These are phyloP conservation scores for Euphydryas editha DNA, from an alignment of 2,888 invertebrate genomes.

Conservation along the genomic window DNA sequence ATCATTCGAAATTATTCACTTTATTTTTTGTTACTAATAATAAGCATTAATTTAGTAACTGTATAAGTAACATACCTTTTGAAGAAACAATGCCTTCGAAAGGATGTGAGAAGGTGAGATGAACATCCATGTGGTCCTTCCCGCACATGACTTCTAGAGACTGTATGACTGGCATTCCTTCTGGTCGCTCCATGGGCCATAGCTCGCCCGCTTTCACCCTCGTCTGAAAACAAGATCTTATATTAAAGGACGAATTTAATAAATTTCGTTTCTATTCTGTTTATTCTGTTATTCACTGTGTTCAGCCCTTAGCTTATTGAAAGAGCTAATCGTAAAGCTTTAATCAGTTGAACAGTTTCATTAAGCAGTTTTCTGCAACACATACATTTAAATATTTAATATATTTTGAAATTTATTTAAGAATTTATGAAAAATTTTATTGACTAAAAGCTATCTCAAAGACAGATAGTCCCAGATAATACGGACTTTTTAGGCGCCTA, in stretches of 20 bases:
- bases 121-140: conserved; percentile 97
- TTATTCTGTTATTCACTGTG: too few relatives aligned
- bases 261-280: too few relatives aligned
- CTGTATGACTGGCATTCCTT: conserved; percentile 95
- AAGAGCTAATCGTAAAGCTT: too few relatives aligned
- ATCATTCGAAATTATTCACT: too few relatives aligned
- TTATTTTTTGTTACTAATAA: too few relatives aligned
- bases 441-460: background rate
- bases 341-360: too few relatives aligned
- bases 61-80: conserved; percentile 83
- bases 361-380: too few relatives aligned
- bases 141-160: conserved; percentile 97
- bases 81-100: conserved; percentile 97
- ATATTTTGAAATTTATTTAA: too few relatives aligned
- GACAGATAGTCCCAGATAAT: background rate
- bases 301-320: too few relatives aligned
- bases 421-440: background rate
- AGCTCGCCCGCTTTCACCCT: conserved; percentile 86
- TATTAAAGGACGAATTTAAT: background rate
- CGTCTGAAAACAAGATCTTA: conserved; percentile 57
- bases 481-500: background rate
- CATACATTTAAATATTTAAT: too few relatives aligned
- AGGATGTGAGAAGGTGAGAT: conserved; percentile 94
- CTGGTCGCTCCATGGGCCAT: conserved; percentile 94
- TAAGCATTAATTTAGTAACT: background rate